Evolutionary conservation across 2,113 vertebrate genomes (phyloP).

Genomic region (Petromus typicus): DNA sequence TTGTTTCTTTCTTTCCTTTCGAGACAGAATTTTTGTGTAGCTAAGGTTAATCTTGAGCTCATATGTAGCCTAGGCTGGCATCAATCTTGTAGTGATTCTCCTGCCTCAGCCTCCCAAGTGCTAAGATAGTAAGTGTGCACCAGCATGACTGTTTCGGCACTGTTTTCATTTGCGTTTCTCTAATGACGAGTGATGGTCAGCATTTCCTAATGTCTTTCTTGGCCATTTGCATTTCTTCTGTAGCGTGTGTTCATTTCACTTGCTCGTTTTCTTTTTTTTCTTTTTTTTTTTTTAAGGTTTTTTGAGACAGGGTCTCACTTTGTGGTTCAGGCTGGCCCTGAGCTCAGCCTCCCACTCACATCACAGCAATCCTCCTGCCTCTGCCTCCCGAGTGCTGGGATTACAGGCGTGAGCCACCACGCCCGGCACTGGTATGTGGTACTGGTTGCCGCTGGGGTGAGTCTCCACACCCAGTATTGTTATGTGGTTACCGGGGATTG

Average conservation of each 20-base stretch:
- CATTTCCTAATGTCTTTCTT: not conserved
- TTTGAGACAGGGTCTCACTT: too few species aligned
- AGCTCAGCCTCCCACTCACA: too few species aligned
- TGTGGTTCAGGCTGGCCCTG: too few species aligned
- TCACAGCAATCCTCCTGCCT: too few species aligned
- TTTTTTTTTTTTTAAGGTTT: too few species aligned
- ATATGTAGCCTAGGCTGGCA: not conserved
- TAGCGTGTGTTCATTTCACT: not conserved
- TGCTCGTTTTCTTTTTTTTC: not conserved
- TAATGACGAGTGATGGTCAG: not conserved
- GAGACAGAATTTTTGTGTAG: not conserved
- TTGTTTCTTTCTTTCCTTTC: not conserved
- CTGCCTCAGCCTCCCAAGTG: not conserved
- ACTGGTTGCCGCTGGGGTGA: too few species aligned
- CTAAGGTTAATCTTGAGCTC: not conserved
- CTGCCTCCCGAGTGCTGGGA: too few species aligned
- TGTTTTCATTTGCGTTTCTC: not conserved
- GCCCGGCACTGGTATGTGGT: too few species aligned
- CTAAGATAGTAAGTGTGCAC: not conserved
- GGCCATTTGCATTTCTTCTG: not conserved
- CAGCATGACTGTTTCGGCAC: not conserved
- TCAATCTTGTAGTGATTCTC: not conserved
- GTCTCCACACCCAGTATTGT: too few species aligned
- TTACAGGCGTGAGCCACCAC: too few species aligned
- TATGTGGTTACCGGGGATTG: too few species aligned